Base-by-base conservation (phyloP, 2,888 invertebrate genomes). In the Agapetus fuscipes region DNA sequence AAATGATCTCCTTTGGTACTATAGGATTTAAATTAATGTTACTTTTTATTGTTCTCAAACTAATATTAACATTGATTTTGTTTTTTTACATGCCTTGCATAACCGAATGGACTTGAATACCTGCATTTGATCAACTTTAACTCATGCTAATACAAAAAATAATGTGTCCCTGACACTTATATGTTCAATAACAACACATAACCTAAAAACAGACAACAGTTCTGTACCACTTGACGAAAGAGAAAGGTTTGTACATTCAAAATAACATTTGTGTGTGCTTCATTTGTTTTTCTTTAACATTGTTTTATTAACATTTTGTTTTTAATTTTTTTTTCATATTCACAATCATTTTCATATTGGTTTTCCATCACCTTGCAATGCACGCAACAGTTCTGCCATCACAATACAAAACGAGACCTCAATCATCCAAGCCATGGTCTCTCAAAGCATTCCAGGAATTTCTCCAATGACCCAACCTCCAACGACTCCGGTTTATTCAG, bases 171-270 rank as follows among this genome's bases (percentile, higher is more conserved):
- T n/a, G n/a, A n/a, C n/a, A n/a, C n/a, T n/a, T n/a, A n/a, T n/a
- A n/a, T n/a, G n/a, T n/a, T n/a, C n/a, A n/a, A n/a, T n/a, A n/a
- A n/a, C n/a, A n/a, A n/a, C n/a, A n/a, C n/a, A n/a, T n/a, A n/a
- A n/a, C n/a, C n/a, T n/a, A 20, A 20, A 4, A 20, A 62, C 74
- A 83, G 83, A 82, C 72, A 83, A 80, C 75, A 83, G 77, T 65
- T 79, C 81, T 51, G 78, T 83, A 66, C 81, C 83, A 61, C 71
- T 84, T 75, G 83, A 84, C 65, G 84, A 85, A 66, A 74, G 84
- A 59, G 83, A 84, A 67, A 85, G 84, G 84, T 85, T 78, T 84
- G 84, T 84, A 63, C 51, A 37, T 7, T 12, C 10, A n/a, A 20
- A 6, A 6, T 20, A 4, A 9, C 20, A 6, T 20, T 20, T 20